phyloP scores from a whole-genome alignment of 2,797 vertebrate genomes.

The Hypotaenidia okinawae region DNA sequence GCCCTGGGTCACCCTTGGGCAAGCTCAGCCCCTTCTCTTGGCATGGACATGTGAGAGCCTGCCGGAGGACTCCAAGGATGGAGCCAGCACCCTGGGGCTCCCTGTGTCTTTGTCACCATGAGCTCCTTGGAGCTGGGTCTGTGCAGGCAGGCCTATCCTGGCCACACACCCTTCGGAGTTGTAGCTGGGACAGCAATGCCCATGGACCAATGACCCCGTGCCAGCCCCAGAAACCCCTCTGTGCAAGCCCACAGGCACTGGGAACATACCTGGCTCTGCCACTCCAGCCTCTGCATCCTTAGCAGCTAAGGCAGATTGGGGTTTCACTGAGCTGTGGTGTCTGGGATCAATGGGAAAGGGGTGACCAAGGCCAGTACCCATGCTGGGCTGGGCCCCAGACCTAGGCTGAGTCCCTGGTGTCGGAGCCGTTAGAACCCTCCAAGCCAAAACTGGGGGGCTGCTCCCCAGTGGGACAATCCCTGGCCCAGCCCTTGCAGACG shows the following conservation, averaged over 20 bases:
- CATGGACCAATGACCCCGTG: not conserved
- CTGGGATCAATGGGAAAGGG: not conserved
- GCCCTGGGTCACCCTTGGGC: not conserved
- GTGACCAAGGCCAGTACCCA: not conserved
- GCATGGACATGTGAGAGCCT: not conserved
- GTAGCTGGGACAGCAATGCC: not conserved
- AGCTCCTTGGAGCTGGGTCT: not conserved
- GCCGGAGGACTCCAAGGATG: not conserved
- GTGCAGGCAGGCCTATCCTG: not conserved
- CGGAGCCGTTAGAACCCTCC: not conserved
- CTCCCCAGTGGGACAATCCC: rapidly evolving
- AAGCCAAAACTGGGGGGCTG: not conserved
- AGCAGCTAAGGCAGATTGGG: not conserved
- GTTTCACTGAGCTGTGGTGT: rapidly evolving
- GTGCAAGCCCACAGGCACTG: not conserved
- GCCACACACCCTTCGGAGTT: rapidly evolving
- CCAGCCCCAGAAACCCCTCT: not conserved
- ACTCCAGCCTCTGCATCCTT: not conserved
- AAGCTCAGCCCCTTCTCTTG: not conserved
- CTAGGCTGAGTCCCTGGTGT: not conserved
- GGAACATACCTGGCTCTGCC: not conserved
- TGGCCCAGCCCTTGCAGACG: not conserved
- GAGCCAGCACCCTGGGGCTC: not conserved
- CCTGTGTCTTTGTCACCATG: not conserved
- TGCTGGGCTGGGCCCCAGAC: not conserved